Conservation (phyloP, 2,888 invertebrate genomes). For the Microctonus brassicae region DNA sequence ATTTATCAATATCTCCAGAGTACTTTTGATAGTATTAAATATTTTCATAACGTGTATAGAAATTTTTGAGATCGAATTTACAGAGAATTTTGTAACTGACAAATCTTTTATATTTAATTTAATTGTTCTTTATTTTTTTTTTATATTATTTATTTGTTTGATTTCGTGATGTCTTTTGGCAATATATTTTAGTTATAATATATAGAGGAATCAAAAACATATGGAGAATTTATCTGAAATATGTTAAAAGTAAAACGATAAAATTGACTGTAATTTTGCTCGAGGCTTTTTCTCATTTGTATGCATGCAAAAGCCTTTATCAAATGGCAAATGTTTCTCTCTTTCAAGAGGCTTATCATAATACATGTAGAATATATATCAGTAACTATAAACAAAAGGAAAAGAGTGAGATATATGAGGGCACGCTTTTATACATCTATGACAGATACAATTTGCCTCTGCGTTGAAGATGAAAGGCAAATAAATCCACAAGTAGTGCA, state of each 20-base stretch:
- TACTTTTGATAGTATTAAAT: too few relatives aligned
- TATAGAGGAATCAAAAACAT: too few relatives aligned
- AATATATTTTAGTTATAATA: too few relatives aligned
- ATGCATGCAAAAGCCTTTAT: slow-evolving; percentile 18
- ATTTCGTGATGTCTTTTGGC: too few relatives aligned
- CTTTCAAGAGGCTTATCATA: slow-evolving; percentile 16
- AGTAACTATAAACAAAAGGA: background rate
- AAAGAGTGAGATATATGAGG: background rate
- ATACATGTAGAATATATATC: slow-evolving; percentile 3
- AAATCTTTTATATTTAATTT: too few relatives aligned
- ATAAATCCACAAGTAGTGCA: slow-evolving; percentile 23
- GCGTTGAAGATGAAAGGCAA: slow-evolving; percentile 38
- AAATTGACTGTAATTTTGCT: background rate
- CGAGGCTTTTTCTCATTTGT: slow-evolving; percentile 10
- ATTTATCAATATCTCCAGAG: too few relatives aligned
- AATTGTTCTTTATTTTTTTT: too few relatives aligned
- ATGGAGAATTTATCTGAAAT: too few relatives aligned
- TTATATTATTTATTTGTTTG: too few relatives aligned
- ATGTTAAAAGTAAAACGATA: background rate
- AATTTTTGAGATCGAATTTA: too few relatives aligned
- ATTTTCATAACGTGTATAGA: too few relatives aligned
- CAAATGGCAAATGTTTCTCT: background rate
- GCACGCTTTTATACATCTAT: slow-evolving; percentile 10
- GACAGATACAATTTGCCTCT: slow-evolving; percentile 42
- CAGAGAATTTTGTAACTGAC: too few relatives aligned